Conservation (phyloP, 2,888 invertebrate species). For the Choristoneura rosaceana region DNA sequence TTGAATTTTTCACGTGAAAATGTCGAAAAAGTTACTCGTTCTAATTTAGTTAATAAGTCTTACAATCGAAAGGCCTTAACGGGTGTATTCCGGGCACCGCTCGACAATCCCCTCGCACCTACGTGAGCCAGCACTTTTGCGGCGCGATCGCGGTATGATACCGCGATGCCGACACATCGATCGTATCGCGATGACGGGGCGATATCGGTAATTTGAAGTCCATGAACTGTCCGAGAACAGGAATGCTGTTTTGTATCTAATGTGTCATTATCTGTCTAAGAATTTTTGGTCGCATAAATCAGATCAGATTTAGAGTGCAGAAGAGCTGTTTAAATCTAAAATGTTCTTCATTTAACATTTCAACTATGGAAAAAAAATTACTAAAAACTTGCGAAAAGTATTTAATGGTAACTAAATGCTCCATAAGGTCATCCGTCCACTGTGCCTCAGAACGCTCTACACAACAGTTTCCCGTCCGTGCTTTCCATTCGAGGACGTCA, state of each 20-base stretch:
- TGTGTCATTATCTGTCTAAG: constrained; percentile 68
- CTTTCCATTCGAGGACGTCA: too few relatives aligned
- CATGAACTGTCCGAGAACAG: constrained; percentile 76
- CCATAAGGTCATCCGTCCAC: too few relatives aligned
- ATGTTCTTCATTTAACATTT: neutral
- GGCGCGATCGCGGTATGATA: constrained; percentile 83
- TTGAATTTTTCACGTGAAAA: neutral
- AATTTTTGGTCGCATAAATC: constrained; percentile 45
- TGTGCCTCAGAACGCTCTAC: too few relatives aligned
- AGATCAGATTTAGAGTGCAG: constrained; percentile 5
- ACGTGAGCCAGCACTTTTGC: constrained; percentile 79
- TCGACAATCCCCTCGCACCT: constrained; percentile 67
- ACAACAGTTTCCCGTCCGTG: too few relatives aligned
- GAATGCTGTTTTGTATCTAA: constrained; percentile 67
- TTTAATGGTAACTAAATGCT: too few relatives aligned
- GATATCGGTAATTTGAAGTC: constrained; percentile 73
- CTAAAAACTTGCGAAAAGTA: too few relatives aligned
- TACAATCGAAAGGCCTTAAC: constrained; percentile 62
- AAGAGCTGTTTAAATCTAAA: neutral
- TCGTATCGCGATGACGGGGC: constrained; percentile 79
- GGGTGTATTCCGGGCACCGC: constrained; percentile 66
- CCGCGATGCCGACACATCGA: constrained; percentile 73
- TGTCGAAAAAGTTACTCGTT: constrained; percentile 10
- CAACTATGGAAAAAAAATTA: too few relatives aligned
- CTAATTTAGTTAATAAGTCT: constrained; percentile 46